These are phyloP conservation scores for Alexandromys fortis DNA, from an alignment of 2,113 vertebrate genomes.

Conservation along the genomic window DNA sequence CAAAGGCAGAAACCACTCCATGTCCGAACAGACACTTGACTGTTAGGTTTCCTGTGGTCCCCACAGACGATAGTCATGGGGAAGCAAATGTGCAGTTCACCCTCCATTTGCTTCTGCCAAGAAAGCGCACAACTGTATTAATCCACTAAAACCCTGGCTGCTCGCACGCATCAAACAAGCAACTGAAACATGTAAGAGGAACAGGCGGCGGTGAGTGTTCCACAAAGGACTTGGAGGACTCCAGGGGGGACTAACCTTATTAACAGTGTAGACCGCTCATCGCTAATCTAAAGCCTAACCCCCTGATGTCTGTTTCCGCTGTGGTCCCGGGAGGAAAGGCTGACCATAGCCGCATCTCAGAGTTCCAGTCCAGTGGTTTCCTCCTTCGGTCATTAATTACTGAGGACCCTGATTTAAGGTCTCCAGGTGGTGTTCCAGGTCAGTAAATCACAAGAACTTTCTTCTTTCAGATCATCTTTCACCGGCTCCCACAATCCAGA, in stretches of 20 bases:
- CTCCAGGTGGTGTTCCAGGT: background rate
- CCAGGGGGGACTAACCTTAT: too few relatives aligned
- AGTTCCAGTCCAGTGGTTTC: constrained; percentile 25
- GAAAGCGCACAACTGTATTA: background rate
- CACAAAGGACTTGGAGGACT: background rate
- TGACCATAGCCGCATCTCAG: background rate
- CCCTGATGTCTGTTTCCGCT: background rate
- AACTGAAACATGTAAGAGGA: background rate
- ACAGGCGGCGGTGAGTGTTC: rapidly evolving
- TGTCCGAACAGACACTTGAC: background rate
- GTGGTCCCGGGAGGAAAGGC: background rate
- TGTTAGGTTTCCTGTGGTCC: background rate
- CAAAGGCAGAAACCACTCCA: background rate
- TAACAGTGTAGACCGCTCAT: background rate
- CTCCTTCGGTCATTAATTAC: constrained; percentile 18
- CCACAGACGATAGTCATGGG: background rate
- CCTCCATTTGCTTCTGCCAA: background rate
- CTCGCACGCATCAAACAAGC: background rate
- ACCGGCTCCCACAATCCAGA: background rate
- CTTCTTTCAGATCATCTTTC: background rate
- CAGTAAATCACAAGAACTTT: background rate
- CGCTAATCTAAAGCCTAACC: rapidly evolving
- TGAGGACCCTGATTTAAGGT: constrained; percentile 6
- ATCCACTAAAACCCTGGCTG: background rate
- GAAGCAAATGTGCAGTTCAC: background rate